Evolutionary conservation across 1,140 invertebrate genomes (phyloP), one percentile per base, ranked within the genome.

Genomic region (Arctopsyche grandis): DNA sequence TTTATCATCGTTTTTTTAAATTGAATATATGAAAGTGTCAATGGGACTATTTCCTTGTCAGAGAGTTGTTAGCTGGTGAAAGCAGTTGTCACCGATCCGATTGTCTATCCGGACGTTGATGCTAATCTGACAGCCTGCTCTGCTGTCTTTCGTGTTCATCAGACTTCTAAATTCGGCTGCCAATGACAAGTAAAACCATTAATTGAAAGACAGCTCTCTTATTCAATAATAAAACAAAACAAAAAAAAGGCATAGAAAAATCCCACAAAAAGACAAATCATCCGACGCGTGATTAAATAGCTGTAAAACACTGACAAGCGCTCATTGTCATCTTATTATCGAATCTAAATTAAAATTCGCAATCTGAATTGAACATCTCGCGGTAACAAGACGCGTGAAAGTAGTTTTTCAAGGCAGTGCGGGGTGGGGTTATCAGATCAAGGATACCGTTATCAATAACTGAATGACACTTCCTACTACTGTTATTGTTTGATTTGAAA

Each of bases 351-450:
- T 22, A 26, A 66, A 66, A 12, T 66, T 24, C 5, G 21, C 21
- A 66, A 66, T 66, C 56, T 60, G 56, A 9, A 60, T 60, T 19
- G 7, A 21, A 19, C 56, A 66, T 66, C 63, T 66, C 21, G 24
- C 26, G 0, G 63, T 9, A 3, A 52, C 48, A 52, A 14, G 3
- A 14, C 4, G 58, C 29, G n/a, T 3, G 63, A 66, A 66, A 66
- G 63, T 66, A 66, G 63, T 66, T 66, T 66, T 66, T 66, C 63
- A 66, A 66, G 63, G 63, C 63, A 24, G 16, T 38, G 29, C 29
- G 7, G 29, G 9, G 56, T 26, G 21, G 19, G 63, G 10, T 66
- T 66, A 66, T 66, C 63, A 66, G 63, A 66, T 66, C 63, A 66
- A 66, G 63, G 63, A 66, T 66, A 66, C 21, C 9, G 16, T 14